Evolutionary conservation across 2,113 vertebrate genomes (phyloP), one percentile per base, ranked within the genome.

Genomic region (Chaetodon trifascialis): DNA sequence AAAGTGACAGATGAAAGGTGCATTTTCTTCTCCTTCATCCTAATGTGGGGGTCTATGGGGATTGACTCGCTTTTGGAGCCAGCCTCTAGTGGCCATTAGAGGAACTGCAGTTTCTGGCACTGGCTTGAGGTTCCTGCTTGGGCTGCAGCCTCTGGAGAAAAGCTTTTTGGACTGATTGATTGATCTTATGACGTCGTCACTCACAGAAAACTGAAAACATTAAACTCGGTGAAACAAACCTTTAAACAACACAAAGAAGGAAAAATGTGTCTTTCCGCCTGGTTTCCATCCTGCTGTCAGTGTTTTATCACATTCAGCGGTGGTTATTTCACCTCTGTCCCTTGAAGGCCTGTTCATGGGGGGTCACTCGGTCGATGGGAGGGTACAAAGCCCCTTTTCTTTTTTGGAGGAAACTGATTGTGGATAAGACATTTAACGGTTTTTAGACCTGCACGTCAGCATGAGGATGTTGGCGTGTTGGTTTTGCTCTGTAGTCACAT

Each of bases 401-500:
- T 30, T 30, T 30, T 30, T 30, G 30, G 30, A 42, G n/a, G 30
- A 23, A 19, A 17, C 60, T 55, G 60, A 55, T 55, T 65, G 47
- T 76, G 10, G 19, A 30, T 52, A 70, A 46, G 25, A 44, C 51
- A 56, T 64, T 73, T 49, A 72, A 73, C 16, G 51, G 42, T 21
- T 66, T 62, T 82, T 82, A 17, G 23, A 6, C 38, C 59, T 56
- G 11, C 52, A 12, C n/a, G 19, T 23, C 58, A 56, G 12, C 59
- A 25, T 59, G 42, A 40, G 42, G 30, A 5, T 44, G 59, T 44
- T 51, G 9, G 52, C 51, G 30, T 59, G 44, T 52, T 60, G 54
- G 54, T 30, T 30, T 30, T 30, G 19, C 15, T 42, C 25, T 38
- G 12, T 8, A 6, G 7, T 15, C 34, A 55, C 49, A 34, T 23